Percentiles rank a stretch among this genome's conserved stretches.
These are phyloP conservation scores for Agonopterix heracliana DNA, from an alignment of 2,888 invertebrate species.

Conservation along the genomic window DNA sequence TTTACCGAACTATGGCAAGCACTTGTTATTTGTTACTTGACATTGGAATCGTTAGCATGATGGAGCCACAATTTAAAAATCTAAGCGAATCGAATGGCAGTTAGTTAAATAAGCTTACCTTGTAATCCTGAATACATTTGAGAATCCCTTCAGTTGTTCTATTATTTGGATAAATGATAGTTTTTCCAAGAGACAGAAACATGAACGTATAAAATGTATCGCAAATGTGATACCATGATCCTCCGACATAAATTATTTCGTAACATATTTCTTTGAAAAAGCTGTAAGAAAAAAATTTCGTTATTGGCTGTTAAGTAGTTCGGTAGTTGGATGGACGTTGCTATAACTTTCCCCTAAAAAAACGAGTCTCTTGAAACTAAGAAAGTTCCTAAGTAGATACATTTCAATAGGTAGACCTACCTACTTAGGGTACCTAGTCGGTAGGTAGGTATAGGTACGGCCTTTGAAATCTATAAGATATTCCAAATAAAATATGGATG, in stretches of 20 bases:
- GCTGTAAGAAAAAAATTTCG: constrained; percentile 24
- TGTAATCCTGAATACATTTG: constrained; percentile 31
- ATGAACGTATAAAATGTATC: constrained; percentile 53
- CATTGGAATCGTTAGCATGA: no score
- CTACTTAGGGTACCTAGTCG: no score
- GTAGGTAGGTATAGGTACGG: no score
- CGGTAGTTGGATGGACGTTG: neutral
- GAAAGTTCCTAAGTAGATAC: no score
- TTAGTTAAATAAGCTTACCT: constrained; percentile 25
- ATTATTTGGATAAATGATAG: constrained; percentile 37
- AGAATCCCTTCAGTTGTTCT: constrained; percentile 24
- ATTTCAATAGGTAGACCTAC: no score
- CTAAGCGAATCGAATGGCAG: no score
- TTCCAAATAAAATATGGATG: no score
- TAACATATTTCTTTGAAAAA: constrained; percentile 34
- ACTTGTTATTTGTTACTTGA: no score
- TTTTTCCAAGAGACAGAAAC: constrained; percentile 43
- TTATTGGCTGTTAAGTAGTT: neutral
- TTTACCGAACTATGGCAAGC: no score
- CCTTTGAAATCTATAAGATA: no score
- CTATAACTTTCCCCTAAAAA: neutral
- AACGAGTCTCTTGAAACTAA: neutral
- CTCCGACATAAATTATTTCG: constrained; percentile 38
- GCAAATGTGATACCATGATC: constrained; percentile 57
- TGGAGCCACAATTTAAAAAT: constrained; percentile 3